Conservation (phyloP, 2,113 vertebrate genomes). For the Neolamprologus falcicula region DNA sequence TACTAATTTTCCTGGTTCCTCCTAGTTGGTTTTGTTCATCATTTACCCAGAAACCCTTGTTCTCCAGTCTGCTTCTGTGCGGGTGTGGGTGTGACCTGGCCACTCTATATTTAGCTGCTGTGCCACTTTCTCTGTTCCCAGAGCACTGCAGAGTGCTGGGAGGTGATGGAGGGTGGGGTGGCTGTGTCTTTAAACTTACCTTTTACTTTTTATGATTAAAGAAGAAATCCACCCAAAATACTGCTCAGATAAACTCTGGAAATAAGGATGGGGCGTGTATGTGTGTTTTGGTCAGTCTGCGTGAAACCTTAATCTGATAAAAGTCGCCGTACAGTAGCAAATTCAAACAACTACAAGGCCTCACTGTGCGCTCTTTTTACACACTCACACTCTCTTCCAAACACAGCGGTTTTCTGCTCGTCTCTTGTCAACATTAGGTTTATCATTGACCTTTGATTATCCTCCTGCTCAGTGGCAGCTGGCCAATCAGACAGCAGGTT, state of each 20-base stretch:
- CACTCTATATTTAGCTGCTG: slow-evolving; percentile 55
- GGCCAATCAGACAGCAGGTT: slow-evolving; percentile 1
- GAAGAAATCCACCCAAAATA: neutral
- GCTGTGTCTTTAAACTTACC: slow-evolving; percentile 3
- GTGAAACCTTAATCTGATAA: neutral
- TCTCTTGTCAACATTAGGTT: slow-evolving; percentile 21
- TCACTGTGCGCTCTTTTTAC: neutral
- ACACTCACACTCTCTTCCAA: neutral
- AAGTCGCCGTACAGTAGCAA: neutral
- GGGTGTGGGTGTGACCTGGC: slow-evolving; percentile 20
- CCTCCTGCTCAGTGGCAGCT: neutral
- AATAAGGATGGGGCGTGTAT: neutral
- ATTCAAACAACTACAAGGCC: slow-evolving; percentile 10
- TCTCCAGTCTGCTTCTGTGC: neutral
- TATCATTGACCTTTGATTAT: slow-evolving; percentile 42
- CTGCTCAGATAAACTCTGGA: neutral
- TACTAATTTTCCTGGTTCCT: neutral
- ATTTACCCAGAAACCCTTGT: neutral
- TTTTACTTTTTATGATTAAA: neutral
- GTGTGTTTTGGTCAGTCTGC: neutral
- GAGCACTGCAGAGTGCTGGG: neutral
- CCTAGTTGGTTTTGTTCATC: neutral
- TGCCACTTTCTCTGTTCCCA: slow-evolving; percentile 50
- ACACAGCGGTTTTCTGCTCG: neutral
- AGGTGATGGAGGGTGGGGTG: neutral